These are phyloP conservation scores for Simalia tracyae DNA, from an alignment of 2,797 vertebrate species.

Conservation along the genomic window DNA sequence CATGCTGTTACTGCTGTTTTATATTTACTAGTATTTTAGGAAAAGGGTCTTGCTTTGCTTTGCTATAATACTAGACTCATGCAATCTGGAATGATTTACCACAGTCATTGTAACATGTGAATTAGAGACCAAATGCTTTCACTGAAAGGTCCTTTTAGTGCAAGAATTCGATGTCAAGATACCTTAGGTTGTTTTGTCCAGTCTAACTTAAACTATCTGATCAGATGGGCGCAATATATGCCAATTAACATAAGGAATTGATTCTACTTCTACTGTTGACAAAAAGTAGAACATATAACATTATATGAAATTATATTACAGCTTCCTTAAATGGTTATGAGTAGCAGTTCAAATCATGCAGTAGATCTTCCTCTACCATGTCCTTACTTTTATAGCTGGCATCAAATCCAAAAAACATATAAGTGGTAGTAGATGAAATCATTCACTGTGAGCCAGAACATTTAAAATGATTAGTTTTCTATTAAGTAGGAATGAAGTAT, in stretches of 20 bases:
- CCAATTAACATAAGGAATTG: not conserved
- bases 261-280: not conserved
- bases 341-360: not conserved
- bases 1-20: not conserved
- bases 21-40: not conserved
- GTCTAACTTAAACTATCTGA: not conserved
- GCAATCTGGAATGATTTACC: slow-evolving; percentile 1
- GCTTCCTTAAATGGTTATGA: not conserved
- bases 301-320: not conserved
- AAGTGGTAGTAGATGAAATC: not conserved
- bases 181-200: not conserved
- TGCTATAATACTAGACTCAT: not conserved
- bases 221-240: not conserved
- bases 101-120: not conserved
- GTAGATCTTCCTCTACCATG: not conserved
- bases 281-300: not conserved
- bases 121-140: not conserved
- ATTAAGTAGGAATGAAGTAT: not conserved
- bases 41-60: slow-evolving; percentile 8
- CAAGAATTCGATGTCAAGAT: not conserved
- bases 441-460: not conserved
- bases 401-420: not conserved
- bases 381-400: not conserved
- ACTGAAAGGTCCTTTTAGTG: not conserved
- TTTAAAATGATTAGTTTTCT: not conserved